Conservation (phyloP, 64 coral and sea anemone genomes). For the Exaiptasia diaphana region DNA sequence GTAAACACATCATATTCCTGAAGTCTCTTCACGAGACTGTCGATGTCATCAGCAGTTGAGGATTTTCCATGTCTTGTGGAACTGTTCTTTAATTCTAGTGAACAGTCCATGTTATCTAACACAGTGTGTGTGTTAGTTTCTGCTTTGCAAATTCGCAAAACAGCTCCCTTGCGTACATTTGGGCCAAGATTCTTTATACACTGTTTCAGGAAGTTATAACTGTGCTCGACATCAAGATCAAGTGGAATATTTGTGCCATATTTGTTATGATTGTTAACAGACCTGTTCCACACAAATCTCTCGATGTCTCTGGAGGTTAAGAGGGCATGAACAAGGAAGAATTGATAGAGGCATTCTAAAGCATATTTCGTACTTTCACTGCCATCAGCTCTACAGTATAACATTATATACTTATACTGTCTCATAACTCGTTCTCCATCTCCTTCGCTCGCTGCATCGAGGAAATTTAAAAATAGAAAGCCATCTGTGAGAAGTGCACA, state of each 20-base stretch:
- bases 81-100: not conserved
- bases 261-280: slow-evolving; percentile 17
- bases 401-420: slow-evolving; percentile 51
- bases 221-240: slow-evolving; percentile 60
- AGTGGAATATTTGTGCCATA: slow-evolving; percentile 37
- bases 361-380: no score
- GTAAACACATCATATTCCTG: not conserved
- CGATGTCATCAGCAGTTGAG: slow-evolving; percentile 22
- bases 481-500: slow-evolving; percentile 62
- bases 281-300: slow-evolving; percentile 28
- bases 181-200: slow-evolving; percentile 49
- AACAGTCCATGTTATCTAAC: not conserved
- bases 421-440: slow-evolving; percentile 44
- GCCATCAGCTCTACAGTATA: no score
- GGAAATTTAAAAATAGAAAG: slow-evolving; percentile 50
- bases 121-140: slow-evolving; percentile 5
- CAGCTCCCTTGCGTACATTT: slow-evolving; percentile 23
- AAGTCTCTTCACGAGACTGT: slow-evolving; percentile 14
- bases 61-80: slow-evolving; percentile 15
- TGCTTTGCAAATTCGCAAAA: slow-evolving; percentile 26
- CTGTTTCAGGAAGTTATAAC: slow-evolving; percentile 53
- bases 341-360: slow-evolving; percentile 32
- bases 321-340: slow-evolving; percentile 2
- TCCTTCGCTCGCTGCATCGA: slow-evolving; percentile 36
- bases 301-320: slow-evolving; percentile 17